These are phyloP conservation scores for Eumacrocentrus americanus DNA, from an alignment of 2,888 invertebrate species.

Conservation along the genomic window DNA sequence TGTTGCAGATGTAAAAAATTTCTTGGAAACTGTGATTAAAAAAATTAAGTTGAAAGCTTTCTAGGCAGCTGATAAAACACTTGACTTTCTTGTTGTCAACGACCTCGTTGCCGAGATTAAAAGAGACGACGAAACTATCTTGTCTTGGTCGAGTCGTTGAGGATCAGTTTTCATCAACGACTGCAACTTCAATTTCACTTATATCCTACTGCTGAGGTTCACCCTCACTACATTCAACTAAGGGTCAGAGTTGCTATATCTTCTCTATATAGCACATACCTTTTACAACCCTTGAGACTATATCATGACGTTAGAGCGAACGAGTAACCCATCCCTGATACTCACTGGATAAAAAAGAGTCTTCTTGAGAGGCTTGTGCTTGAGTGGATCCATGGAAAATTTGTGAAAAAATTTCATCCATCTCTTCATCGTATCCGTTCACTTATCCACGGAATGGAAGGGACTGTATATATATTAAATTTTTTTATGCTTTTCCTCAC, in stretches of 20 bases:
- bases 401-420: background rate
- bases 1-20: too few relatives aligned
- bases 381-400: too few relatives aligned
- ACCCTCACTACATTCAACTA: background rate
- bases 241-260: background rate
- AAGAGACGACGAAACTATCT: conserved; percentile 39
- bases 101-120: conserved; percentile 38
- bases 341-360: background rate
- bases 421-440: too few relatives aligned
- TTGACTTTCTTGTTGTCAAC: conserved; percentile 4
- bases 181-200: background rate
- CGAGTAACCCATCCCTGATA: background rate
- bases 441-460: too few relatives aligned
- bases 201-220: background rate
- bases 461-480: too few relatives aligned
- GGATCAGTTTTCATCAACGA: background rate
- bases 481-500: too few relatives aligned
- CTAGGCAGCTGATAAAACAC: too few relatives aligned
- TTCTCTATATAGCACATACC: background rate
- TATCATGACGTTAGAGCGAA: background rate
- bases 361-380: background rate
- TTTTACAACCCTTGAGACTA: background rate
- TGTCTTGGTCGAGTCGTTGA: background rate
- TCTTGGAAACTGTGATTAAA: too few relatives aligned
- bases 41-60: too few relatives aligned